These are phyloP conservation scores for Ommatoiulus sabulosus DNA, from an alignment of 2,888 invertebrate species.

Conservation along the genomic window DNA sequence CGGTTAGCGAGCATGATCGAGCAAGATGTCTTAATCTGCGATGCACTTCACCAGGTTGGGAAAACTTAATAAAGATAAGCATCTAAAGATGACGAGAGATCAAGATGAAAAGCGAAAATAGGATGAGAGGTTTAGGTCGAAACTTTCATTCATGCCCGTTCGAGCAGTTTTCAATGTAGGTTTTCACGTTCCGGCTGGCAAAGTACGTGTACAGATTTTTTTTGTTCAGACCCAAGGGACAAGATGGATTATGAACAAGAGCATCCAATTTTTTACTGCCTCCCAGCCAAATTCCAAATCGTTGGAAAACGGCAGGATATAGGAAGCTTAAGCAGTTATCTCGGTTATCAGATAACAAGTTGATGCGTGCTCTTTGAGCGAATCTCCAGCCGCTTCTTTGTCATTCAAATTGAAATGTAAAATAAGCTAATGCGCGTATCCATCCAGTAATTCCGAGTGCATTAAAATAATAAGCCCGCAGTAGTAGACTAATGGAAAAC, in stretches of 20 bases:
- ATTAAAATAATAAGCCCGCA: slow-evolving; percentile 28
- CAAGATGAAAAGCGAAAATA: background rate
- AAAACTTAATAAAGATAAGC: no score
- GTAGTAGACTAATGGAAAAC: background rate
- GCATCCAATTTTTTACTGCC: background rate
- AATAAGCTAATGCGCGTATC: slow-evolving; percentile 3
- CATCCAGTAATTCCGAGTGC: slow-evolving; percentile 23
- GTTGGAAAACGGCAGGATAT: no score
- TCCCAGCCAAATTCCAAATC: background rate
- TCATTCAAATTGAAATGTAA: slow-evolving; percentile 36
- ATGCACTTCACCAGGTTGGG: no score
- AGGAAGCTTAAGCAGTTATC: background rate
- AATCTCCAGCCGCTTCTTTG: slow-evolving; percentile 13
- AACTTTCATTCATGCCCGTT: background rate
- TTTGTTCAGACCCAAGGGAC: background rate
- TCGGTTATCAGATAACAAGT: background rate
- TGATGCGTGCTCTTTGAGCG: background rate
- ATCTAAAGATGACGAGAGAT: no score
- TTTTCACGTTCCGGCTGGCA: no score
- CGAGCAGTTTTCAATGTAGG: no score
- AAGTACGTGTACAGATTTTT: background rate
- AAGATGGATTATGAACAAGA: background rate
- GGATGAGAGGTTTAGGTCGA: background rate
- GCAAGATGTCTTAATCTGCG: no score
- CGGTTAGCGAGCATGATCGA: no score